These are phyloP conservation scores for Caenorhabditis virilis DNA, from an alignment of 2,888 invertebrate genomes.

Conservation along the genomic window DNA sequence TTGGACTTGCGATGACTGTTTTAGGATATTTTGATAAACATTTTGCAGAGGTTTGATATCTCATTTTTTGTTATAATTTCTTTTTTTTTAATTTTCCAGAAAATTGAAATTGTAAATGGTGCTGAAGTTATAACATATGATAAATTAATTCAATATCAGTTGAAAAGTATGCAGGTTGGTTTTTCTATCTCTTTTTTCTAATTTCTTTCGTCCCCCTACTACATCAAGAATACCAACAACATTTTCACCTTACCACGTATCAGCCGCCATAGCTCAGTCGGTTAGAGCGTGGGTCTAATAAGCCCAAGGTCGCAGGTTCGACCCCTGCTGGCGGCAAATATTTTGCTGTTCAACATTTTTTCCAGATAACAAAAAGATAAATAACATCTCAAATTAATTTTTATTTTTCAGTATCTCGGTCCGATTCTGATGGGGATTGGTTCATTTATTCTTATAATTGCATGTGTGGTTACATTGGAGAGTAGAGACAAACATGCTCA, in stretches of 20 bases:
- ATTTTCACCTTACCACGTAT: too few relatives aligned
- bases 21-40: conserved; percentile 75
- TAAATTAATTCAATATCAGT: conserved; percentile 46
- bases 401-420: conserved; percentile 78
- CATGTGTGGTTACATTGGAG: conserved; percentile 98
- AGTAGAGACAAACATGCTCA: conserved; percentile 85
- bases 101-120: conserved; percentile 32
- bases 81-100: conserved; percentile 18
- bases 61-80: background rate
- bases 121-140: conserved; percentile 34
- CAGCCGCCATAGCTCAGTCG: conserved; percentile 63
- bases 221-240: too few relatives aligned
- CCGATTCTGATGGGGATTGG: conserved; percentile 97
- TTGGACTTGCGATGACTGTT: conserved; percentile 90
- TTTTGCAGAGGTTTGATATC: conserved; percentile 51
- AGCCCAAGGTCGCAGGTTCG: conserved; percentile 65
- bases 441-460: conserved; percentile 94
- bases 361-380: too few relatives aligned
- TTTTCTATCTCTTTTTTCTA: too few relatives aligned
- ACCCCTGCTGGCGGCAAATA: conserved; percentile 62
- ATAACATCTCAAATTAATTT: too few relatives aligned
- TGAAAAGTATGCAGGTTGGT: conserved; percentile 63
- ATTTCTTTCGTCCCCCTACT: too few relatives aligned
- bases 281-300: conserved; percentile 67
- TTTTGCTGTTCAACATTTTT: too few relatives aligned